Base-by-base conservation (phyloP, 2,113 vertebrate species). In the Vulpes ferrilata region DNA sequence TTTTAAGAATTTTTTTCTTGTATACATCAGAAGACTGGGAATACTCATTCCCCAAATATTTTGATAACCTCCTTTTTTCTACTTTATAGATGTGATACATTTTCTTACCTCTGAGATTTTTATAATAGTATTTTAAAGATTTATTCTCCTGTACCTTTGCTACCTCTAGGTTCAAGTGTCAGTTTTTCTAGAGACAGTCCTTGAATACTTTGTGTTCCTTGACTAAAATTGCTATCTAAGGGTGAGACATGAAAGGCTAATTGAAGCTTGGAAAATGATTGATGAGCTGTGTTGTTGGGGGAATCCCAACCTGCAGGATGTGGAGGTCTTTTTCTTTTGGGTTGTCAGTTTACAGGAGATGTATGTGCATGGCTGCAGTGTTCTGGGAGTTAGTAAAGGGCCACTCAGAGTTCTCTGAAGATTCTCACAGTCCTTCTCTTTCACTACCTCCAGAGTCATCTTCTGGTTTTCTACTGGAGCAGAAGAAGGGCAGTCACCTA, bases 21-120 rank as follows among this genome's bases (percentile, higher is more conserved):
- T 32, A 27, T 25, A 11, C 10, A 74, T 51, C 59, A 81, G 12
- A 62, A 62, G 43, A 78, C 6, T 25, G 53, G 30, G 9, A 57
- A 35, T 17, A 57, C 32, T 90, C 83, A 27, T 74, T 82, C 82
- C 16, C 11, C 35, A 13, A 57, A 25, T 96, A 90, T 83, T 91
- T 90, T 79, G 78, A 57, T 92, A 80, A 23, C 11, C 11, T 89
- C 7, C 5, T 51, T 73, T 90, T 43, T 60, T 53, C 19, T n/a
- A 6, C 25, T 73, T 96, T 88, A 65, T 57, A 16, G 38, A 64
- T 71, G 32, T 25, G 30, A 71, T 38, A 43, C 7, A 7, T 83
- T 5, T 32, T 80, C 43, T 64, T 17, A 43, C 69, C 12, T 64
- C 62, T 71, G 7, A 64, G 4, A 51, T 81, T 25, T 92, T 64